These are phyloP conservation scores for Galeruca laticollis DNA, from an alignment of 2,888 invertebrate genomes.

Conservation along the genomic window DNA sequence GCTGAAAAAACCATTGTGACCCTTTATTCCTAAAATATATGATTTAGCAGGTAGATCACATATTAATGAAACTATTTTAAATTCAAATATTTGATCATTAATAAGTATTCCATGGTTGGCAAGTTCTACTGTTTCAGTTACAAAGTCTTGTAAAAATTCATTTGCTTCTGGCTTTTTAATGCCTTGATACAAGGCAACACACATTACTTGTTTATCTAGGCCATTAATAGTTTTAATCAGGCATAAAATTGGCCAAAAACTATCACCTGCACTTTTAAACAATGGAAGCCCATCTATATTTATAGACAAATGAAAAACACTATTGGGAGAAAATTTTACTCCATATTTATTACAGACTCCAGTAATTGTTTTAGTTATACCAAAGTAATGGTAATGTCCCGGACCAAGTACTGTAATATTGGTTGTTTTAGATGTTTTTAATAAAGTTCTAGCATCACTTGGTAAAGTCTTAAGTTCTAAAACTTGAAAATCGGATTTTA, in stretches of 20 bases:
- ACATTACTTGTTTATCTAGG: slow-evolving; percentile 21
- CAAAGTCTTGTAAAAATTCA: slow-evolving; percentile 35
- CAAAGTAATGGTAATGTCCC: slow-evolving; percentile 22
- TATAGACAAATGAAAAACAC: slow-evolving; percentile 18
- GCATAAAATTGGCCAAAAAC: slow-evolving; percentile 34
- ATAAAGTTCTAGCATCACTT: too few species aligned
- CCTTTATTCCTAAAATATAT: slow-evolving; percentile 23
- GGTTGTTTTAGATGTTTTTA: slow-evolving; percentile 21
- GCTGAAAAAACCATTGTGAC: slow-evolving; percentile 31
- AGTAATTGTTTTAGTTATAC: slow-evolving; percentile 15
- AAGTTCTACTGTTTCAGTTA: slow-evolving; percentile 25
- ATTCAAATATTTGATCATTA: slow-evolving; percentile 19
- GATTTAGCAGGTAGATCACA: slow-evolving; percentile 38
- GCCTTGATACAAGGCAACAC: slow-evolving; percentile 29
- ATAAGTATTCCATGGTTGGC: slow-evolving; percentile 30
- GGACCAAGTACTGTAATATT: slow-evolving; percentile 11
- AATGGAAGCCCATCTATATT: slow-evolving; percentile 34
- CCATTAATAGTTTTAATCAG: slow-evolving; percentile 21
- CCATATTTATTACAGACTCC: slow-evolving; percentile 12
- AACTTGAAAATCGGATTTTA: slow-evolving; percentile 20
- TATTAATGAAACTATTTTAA: slow-evolving; percentile 25
- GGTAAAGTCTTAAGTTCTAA: slow-evolving; percentile 19
- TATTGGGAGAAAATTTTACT: slow-evolving; percentile 8
- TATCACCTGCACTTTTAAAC: slow-evolving; percentile 21
- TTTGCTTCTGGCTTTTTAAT: slow-evolving; percentile 31